Evolutionary conservation across 92 coral and sea anemone genomes (phyloP).

Genomic region (Heliopora coerulea): DNA sequence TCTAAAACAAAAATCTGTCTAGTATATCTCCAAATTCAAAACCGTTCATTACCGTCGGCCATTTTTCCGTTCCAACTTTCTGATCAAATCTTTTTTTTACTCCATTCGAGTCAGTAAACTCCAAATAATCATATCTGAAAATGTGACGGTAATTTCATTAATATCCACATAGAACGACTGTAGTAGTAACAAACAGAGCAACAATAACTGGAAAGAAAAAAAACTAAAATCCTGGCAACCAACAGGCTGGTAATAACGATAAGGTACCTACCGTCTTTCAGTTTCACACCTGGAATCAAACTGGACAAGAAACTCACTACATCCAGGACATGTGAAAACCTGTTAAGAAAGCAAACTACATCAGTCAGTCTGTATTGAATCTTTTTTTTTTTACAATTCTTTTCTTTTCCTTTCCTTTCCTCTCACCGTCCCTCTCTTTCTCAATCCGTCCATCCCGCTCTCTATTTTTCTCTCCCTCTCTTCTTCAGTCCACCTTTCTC

Average conservation of each 20-base stretch:
- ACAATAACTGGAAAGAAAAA: neutral
- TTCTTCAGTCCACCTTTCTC: no score
- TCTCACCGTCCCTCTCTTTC: neutral
- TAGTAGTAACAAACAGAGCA: neutral
- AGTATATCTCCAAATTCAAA: no score
- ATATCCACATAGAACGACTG: no score
- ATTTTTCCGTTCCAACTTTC: slow-evolving; percentile 97
- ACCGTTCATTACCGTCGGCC: slow-evolving; percentile 94
- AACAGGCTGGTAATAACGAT: neutral
- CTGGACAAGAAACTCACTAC: slow-evolving; percentile 90
- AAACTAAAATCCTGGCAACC: no score
- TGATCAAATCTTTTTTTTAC: slow-evolving; percentile 92
- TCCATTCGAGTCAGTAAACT: slow-evolving; percentile 95
- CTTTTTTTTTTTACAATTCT: no score
- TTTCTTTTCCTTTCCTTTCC: neutral
- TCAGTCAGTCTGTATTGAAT: neutral
- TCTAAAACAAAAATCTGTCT: no score
- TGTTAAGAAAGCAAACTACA: slow-evolving; percentile 14
- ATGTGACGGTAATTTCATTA: no score
- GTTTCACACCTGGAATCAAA: slow-evolving; percentile 97
- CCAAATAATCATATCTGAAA: slow-evolving; percentile 87
- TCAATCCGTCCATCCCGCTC: neutral
- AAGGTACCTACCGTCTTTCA: slow-evolving; percentile 69
- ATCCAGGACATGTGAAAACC: slow-evolving; percentile 98
- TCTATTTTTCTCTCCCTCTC: no score